Conservation (phyloP, 1,140 invertebrate genomes). For the Diorhabda sublineata region DNA sequence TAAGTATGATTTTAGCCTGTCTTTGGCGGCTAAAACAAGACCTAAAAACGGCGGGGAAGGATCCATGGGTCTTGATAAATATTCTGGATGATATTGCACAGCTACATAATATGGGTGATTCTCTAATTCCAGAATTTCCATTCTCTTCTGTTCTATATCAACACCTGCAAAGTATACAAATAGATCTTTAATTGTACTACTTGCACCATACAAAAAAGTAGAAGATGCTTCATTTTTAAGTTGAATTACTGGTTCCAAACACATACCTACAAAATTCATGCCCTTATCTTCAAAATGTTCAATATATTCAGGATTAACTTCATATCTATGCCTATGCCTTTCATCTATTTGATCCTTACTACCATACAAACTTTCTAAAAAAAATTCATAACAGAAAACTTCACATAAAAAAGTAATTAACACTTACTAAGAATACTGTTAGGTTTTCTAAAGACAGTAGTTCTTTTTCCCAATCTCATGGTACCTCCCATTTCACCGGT, state of each 20-base stretch:
- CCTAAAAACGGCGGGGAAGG: constrained; percentile 96
- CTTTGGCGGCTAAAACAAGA: constrained; percentile 80
- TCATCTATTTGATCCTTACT: constrained; percentile 84
- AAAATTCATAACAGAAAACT: constrained; percentile 7
- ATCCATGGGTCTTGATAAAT: constrained; percentile 86
- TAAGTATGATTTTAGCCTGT: constrained; percentile 67
- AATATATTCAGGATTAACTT: constrained; percentile 91
- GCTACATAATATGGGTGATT: constrained; percentile 91
- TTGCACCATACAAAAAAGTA: constrained; percentile 8
- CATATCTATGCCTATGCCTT: constrained; percentile 93
- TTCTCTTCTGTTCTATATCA: constrained; percentile 66
- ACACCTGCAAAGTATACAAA: constrained; percentile 47
- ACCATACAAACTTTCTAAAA: constrained; percentile 76
- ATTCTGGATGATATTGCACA: constrained; percentile 98
- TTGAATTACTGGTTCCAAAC: too few relatives aligned
- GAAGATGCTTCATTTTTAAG: too few relatives aligned
- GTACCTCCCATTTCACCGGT: constrained; percentile 91
- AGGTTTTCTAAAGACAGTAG: constrained; percentile 66
- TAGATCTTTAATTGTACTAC: constrained; percentile 6
- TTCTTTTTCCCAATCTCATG: constrained; percentile 92
- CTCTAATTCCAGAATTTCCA: constrained; percentile 78
- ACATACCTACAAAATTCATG: constrained; percentile 83
- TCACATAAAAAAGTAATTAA: not conserved
- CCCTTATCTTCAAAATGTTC: constrained; percentile 73
- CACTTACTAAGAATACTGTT: constrained; percentile 70